Evolutionary conservation across 2,797 vertebrate genomes (phyloP).

Genomic region (Spheniscus humboldti): DNA sequence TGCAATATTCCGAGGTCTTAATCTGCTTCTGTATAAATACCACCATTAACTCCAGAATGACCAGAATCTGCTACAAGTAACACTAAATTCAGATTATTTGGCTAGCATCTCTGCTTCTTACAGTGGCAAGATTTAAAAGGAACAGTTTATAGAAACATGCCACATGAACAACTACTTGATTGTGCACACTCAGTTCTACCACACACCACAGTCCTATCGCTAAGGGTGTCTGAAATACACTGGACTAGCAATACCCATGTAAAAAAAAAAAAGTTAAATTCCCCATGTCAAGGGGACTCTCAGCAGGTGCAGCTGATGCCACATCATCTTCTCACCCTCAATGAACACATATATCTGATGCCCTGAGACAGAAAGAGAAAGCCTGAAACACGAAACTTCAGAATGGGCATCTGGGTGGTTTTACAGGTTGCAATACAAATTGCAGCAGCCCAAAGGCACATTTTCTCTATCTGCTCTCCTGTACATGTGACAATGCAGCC

Average conservation of each 20-base stretch:
- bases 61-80: neutral
- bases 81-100: neutral
- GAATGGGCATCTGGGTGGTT: rapidly evolving
- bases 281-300: neutral
- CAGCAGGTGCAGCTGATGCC: neutral
- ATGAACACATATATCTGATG: neutral
- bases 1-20: neutral
- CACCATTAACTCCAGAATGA: neutral
- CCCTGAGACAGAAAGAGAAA: neutral
- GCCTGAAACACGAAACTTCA: rapidly evolving
- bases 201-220: neutral
- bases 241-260: neutral
- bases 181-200: neutral
- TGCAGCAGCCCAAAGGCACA: neutral
- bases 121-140: neutral
- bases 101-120: neutral
- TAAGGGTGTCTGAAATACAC: neutral
- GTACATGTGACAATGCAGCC: rapidly evolving
- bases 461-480: neutral
- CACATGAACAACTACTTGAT: neutral
- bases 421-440: neutral
- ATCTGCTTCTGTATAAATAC: neutral
- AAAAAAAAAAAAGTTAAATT: neutral
- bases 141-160: neutral
- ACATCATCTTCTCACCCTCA: neutral